Evolutionary conservation across 1,140 invertebrate species (phyloP), one percentile per base, ranked within the genome.

Genomic region (Andrena cerasifolii): DNA sequence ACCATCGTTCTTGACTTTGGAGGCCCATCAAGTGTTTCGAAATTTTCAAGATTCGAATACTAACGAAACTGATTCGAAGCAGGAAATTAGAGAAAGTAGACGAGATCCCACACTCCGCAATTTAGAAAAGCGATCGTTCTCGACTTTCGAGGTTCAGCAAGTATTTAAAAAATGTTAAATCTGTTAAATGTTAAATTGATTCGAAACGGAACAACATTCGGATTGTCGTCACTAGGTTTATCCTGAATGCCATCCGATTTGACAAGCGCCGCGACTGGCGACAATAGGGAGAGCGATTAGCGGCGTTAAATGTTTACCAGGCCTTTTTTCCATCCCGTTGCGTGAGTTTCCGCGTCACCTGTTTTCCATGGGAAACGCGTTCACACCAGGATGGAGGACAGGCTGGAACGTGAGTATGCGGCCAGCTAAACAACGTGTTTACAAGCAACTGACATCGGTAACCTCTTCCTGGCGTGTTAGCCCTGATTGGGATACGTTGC

Each of bases 391-490:
- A 83, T 28, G 56, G 63, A 73, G 54, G 28, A 54, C 56, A 21
- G 36, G 75, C 58, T 36, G 56, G 1, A 67, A 54, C n/a, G 63
- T 49, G 62, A 59, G 75, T 47, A 67, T 51, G 59, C 4, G 65
- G 62, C 63, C 53, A 56, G 68, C 80, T 84, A 83, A 80, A 84
- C 78, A 84, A 84, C 81, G 59, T 84, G 81, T 84, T 84, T 84
- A 84, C 82, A 67, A 83, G 66, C 53, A 72, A 80, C 62, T 76
- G 82, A 84, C 82, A 84, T 76, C 82, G 66, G 33, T 70, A 66
- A 72, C 71, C 82, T 80, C 65, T 72, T 80, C 80, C 77, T 58
- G 62, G 65, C 66, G 51, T 84, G 82, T 84, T 80, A 80, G 61
- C 66, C 71, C 67, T 84, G 78, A 83, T 84, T 83, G 77, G 63